Evolutionary conservation across 2,113 vertebrate species (phyloP).

Genomic region (Epinephelus fuscoguttatus): DNA sequence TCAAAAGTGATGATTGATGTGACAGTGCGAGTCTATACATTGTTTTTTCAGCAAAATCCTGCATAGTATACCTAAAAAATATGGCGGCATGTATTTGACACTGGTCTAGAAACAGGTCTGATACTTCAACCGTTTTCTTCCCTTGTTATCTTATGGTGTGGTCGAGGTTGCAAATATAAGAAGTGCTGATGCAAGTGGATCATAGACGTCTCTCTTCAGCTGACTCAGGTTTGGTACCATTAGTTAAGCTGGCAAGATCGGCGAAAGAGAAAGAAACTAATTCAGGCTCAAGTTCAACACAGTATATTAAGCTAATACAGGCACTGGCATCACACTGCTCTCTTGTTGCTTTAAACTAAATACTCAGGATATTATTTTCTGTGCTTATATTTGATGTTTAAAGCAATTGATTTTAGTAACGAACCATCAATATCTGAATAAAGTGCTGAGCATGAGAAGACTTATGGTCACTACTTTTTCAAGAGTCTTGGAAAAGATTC

Average conservation of each 20-base stretch:
- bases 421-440: constrained; percentile 18
- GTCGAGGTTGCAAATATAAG: constrained; percentile 20
- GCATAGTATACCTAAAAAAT: neutral
- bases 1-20: too few relatives aligned
- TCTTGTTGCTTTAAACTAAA: constrained; percentile 14
- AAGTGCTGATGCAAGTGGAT: constrained; percentile 60
- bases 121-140: constrained; percentile 11
- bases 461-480: neutral
- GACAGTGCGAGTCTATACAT: too few relatives aligned
- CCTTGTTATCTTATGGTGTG: constrained; percentile 18
- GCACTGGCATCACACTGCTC: neutral
- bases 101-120: constrained; percentile 4
- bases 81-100: constrained; percentile 12
- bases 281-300: constrained; percentile 26
- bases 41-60: too few relatives aligned
- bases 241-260: constrained; percentile 48
- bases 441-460: constrained; percentile 36
- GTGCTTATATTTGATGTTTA: constrained; percentile 15
- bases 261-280: constrained; percentile 27
- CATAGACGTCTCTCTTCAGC: constrained; percentile 53
- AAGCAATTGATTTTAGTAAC: constrained; percentile 8
- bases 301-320: constrained; percentile 24
- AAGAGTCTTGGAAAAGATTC: constrained; percentile 37
- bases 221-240: constrained; percentile 68
- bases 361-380: neutral